A percentile compares a stretch with the other conserved stretches of the same genome.
phyloP scores from a whole-genome alignment of 2,113 vertebrate genomes.

The Coturnix japonica region DNA sequence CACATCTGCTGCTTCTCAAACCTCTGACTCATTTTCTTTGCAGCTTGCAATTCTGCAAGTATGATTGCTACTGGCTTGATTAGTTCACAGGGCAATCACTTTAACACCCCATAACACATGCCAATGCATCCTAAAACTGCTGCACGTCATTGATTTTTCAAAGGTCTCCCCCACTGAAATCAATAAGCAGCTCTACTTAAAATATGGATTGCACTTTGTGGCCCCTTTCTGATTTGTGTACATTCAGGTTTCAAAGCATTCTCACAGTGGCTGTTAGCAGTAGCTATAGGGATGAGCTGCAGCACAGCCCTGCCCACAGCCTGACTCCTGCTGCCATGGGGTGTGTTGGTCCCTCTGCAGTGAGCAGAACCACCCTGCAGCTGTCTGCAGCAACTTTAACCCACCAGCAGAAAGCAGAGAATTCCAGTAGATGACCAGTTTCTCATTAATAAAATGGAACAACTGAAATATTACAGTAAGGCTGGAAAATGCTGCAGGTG shows the following conservation, averaged over 20 bases:
- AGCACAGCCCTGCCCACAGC: background rate
- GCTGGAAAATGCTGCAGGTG: background rate
- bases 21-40: background rate
- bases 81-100: background rate
- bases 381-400: background rate
- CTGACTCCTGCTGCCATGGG: background rate
- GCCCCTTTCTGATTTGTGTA: background rate
- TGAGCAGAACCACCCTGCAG: rapidly evolving
- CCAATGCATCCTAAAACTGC: slow-evolving; percentile 14
- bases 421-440: background rate
- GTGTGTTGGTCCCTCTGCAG: rapidly evolving
- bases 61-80: background rate
- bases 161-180: slow-evolving; percentile 44
- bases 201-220: slow-evolving; percentile 28
- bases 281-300: background rate
- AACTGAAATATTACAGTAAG: background rate
- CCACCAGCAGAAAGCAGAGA: background rate
- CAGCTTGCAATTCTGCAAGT: background rate
- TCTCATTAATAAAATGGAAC: background rate
- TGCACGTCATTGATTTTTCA: slow-evolving; percentile 29
- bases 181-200: slow-evolving; percentile 45
- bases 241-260: background rate
- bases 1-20: background rate
- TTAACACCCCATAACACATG: background rate
- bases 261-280: background rate